These are phyloP conservation scores for Drosophila quinaria DNA, from an alignment of 2,888 invertebrate genomes.

Conservation along the genomic window DNA sequence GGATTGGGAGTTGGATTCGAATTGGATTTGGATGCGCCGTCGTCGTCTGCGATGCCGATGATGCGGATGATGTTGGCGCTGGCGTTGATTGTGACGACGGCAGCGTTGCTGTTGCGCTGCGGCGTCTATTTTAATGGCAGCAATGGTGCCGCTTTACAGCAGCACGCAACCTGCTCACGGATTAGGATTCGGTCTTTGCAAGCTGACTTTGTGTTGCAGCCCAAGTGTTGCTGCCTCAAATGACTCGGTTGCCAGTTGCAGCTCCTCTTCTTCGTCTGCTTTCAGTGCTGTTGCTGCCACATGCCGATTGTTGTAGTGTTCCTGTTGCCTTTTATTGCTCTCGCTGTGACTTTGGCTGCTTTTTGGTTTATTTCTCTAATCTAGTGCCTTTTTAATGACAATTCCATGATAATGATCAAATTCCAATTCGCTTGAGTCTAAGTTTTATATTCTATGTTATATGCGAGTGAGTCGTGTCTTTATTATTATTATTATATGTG, in stretches of 20 bases:
- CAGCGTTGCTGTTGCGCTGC: constrained; percentile 81
- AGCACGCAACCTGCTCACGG: constrained; percentile 70
- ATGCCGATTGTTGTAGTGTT: constrained; percentile 16
- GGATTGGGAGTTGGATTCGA: too few relatives aligned
- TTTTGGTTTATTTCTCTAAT: constrained; percentile 12
- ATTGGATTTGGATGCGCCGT: constrained; percentile 49
- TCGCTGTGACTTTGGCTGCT: constrained; percentile 23
- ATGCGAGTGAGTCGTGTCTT: constrained; percentile 18
- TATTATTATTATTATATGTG: constrained; percentile 32
- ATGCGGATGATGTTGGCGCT: constrained; percentile 75
- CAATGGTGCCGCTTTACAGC: constrained; percentile 82
- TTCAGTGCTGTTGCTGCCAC: constrained; percentile 33
- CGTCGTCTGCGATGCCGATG: constrained; percentile 77
- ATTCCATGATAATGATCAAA: constrained; percentile 67
- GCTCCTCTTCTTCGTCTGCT: constrained; percentile 1
- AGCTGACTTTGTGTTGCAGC: constrained; percentile 27
- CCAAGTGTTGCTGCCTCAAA: constrained; percentile 27
- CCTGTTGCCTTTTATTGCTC: constrained; percentile 1
- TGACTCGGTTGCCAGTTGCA: constrained; percentile 3
- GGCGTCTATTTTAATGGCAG: constrained; percentile 83
- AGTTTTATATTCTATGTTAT: constrained; percentile 5
- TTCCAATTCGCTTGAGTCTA: constrained; percentile 40
- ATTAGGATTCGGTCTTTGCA: constrained; percentile 38
- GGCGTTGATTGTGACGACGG: constrained; percentile 81
- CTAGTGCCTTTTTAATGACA: constrained; percentile 57